These are phyloP conservation scores for Epirrita christyi DNA, from an alignment of 2,888 invertebrate genomes.

Conservation along the genomic window DNA sequence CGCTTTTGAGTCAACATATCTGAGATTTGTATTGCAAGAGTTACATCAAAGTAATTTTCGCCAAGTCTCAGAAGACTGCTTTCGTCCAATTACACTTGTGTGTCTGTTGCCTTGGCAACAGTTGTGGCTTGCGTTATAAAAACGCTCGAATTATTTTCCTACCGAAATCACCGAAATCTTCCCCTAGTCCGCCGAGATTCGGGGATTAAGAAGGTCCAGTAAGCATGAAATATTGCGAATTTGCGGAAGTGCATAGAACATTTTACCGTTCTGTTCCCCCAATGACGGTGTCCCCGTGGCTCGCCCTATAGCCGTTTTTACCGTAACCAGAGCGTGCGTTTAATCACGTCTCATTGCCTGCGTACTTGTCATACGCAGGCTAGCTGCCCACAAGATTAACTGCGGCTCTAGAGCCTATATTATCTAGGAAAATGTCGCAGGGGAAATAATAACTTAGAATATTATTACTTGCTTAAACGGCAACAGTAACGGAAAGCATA, in stretches of 20 bases:
- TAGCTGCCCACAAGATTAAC: constrained; percentile 38
- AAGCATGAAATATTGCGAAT: constrained; percentile 27
- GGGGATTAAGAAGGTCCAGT: constrained; percentile 3
- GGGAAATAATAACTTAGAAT: constrained; percentile 15
- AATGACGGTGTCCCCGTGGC: constrained; percentile 38
- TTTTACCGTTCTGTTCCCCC: constrained; percentile 37
- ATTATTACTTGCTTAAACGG: constrained; percentile 2
- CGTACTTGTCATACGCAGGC: constrained; percentile 46
- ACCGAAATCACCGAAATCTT: constrained; percentile 10
- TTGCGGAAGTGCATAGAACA: constrained; percentile 30
- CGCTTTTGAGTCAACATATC: background rate
- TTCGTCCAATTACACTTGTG: constrained; percentile 21
- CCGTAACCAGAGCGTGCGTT: constrained; percentile 46
- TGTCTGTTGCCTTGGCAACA: too few species aligned
- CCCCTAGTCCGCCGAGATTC: constrained; percentile 19
- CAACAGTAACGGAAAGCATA: background rate
- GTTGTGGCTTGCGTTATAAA: constrained; percentile 23
- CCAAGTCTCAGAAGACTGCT: constrained; percentile 19
- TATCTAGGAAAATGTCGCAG: constrained; percentile 21
- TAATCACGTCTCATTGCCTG: constrained; percentile 45
- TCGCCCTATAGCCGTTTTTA: constrained; percentile 44
- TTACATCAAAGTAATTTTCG: constrained; percentile 15
- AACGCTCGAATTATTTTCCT: constrained; percentile 10
- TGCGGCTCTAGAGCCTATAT: constrained; percentile 23
- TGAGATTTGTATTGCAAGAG: constrained; percentile 8